Evolutionary conservation across 2,888 invertebrate genomes (phyloP).

Genomic region (Icerya purchasi): DNA sequence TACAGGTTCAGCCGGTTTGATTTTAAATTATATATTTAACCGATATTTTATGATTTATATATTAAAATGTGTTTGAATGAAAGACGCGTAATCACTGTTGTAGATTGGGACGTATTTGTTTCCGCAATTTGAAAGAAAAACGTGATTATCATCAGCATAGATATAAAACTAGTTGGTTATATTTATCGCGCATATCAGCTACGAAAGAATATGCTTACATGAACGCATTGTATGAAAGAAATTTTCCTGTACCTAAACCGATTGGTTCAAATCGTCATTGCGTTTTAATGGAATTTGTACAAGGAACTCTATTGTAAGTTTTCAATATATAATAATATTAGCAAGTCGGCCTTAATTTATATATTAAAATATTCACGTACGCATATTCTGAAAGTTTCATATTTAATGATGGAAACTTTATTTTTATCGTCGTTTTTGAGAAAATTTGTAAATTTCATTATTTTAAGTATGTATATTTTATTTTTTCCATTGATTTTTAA

Average conservation of each 20-base stretch:
- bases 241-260: constrained; percentile 87
- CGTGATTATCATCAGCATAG: constrained; percentile 89
- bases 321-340: background rate
- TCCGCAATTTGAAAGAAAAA: constrained; percentile 84
- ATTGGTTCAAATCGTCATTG: constrained; percentile 88
- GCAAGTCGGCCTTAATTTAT: too few species aligned
- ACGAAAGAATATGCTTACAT: constrained; percentile 95
- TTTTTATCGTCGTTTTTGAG: background rate
- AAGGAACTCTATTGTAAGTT: constrained; percentile 57
- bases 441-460: constrained; percentile 19
- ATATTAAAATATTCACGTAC: too few species aligned
- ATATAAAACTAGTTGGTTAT: constrained; percentile 80
- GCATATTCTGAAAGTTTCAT: too few species aligned
- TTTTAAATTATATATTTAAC: too few species aligned
- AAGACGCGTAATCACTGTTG: too few species aligned
- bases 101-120: constrained; percentile 87
- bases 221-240: constrained; percentile 73
- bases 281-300: constrained; percentile 82
- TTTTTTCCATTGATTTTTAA: too few species aligned
- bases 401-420: too few species aligned
- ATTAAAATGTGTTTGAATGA: too few species aligned
- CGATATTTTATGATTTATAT: too few species aligned
- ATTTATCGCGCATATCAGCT: constrained; percentile 86
- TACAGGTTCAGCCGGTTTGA: too few species aligned
- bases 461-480: too few species aligned